A percentile compares a stretch with the other conserved stretches of the same genome.
Conservation (phyloP, 2,113 vertebrate genomes). For the Odontesthes bonariensis region DNA sequence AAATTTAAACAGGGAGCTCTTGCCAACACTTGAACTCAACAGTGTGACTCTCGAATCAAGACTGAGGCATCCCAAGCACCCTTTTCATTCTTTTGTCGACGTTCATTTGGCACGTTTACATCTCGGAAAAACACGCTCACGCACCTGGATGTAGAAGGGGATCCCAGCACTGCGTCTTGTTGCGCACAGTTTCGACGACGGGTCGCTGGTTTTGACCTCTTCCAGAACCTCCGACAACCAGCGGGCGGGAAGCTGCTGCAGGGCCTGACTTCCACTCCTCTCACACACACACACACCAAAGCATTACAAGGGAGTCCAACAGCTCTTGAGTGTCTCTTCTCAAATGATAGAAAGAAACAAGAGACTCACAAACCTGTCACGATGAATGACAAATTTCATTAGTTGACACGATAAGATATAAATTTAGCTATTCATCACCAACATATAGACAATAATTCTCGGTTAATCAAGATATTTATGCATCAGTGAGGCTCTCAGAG, state of each 20-base stretch:
- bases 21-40: constrained; percentile 15
- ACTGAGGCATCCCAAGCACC: neutral
- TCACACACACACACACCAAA: constrained; percentile 33
- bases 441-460: no score
- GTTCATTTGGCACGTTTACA: neutral
- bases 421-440: no score
- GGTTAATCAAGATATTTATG: no score
- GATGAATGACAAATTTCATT: no score
- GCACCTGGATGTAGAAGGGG: constrained; percentile 97
- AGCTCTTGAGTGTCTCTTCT: neutral
- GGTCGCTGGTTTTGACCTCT: constrained; percentile 92
- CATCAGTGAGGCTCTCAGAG: no score
- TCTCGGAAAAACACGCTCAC: neutral
- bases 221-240: constrained; percentile 91
- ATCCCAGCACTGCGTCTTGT: constrained; percentile 96
- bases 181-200: constrained; percentile 93
- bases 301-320: no score
- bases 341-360: no score
- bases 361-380: no score
- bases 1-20: constrained; percentile 19
- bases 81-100: neutral
- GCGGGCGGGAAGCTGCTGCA: constrained; percentile 88
- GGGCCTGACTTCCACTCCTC: constrained; percentile 84
- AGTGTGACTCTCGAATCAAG: neutral
- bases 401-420: no score